Evolutionary conservation across 2,797 vertebrate species (phyloP).

Genomic region (Thripadectes ignobilis): DNA sequence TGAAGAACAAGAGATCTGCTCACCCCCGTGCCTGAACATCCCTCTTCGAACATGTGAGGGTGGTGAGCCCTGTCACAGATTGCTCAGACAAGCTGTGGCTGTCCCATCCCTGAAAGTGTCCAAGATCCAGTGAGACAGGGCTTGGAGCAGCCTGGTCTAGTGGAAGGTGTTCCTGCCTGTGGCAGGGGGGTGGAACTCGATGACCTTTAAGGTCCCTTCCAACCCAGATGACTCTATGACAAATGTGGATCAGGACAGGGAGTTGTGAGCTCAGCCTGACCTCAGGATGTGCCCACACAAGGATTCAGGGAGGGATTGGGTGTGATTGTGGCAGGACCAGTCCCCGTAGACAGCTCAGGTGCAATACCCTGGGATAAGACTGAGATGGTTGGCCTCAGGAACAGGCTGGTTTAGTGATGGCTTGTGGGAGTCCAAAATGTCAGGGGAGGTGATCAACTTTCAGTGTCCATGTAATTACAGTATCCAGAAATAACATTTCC

Average conservation of each 20-base stretch:
- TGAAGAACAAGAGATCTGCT: neutral
- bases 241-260: neutral
- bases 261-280: neutral
- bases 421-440: neutral
- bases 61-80: neutral
- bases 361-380: neutral
- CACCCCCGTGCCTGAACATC: too few relatives aligned
- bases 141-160: neutral
- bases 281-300: neutral
- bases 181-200: neutral
- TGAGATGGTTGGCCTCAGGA: neutral
- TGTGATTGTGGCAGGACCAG: neutral
- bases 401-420: neutral
- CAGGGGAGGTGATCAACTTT: neutral
- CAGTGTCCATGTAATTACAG: neutral
- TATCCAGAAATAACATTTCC: neutral
- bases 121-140: neutral
- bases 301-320: neutral
- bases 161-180: neutral
- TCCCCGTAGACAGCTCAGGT: neutral
- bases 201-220: neutral
- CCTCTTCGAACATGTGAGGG: neutral
- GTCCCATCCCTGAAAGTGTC: neutral
- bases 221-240: neutral
- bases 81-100: neutral